Evolutionary conservation across 2,113 vertebrate genomes (phyloP).

Genomic region (Mola mola): DNA sequence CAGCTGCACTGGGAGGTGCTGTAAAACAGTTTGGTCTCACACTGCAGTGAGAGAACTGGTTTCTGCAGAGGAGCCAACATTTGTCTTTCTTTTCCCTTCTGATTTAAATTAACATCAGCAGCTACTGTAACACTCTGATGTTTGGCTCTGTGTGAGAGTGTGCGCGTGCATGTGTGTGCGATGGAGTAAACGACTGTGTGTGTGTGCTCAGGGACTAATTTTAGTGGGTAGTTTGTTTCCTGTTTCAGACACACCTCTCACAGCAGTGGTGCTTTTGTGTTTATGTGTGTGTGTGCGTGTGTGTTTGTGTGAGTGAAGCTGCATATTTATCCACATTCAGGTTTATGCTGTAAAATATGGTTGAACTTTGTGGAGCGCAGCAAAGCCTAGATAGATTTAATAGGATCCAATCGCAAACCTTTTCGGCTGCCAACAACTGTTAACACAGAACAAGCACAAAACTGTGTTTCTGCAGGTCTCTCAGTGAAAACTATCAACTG

Average conservation of each 20-base stretch:
- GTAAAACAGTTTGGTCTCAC: constrained; percentile 13
- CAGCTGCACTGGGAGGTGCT: constrained; percentile 5
- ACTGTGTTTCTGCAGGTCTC: background rate
- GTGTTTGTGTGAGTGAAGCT: constrained; percentile 1
- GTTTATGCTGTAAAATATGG: constrained; percentile 20
- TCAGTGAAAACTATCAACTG: background rate
- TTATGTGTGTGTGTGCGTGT: too few relatives aligned
- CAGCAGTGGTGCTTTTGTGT: background rate
- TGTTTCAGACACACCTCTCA: constrained; percentile 33
- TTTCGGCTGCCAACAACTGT: background rate
- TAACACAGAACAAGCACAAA: background rate
- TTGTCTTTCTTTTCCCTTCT: background rate
- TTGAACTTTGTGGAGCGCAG: constrained; percentile 12
- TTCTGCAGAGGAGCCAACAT: too few relatives aligned
- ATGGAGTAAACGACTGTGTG: background rate
- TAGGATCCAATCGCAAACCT: constrained; percentile 9
- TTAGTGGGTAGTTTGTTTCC: constrained; percentile 52
- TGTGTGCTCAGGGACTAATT: constrained; percentile 43
- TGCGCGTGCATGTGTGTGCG: too few relatives aligned
- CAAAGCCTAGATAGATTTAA: constrained; percentile 9
- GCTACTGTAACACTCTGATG: too few relatives aligned
- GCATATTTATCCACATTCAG: background rate
- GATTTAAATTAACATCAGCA: background rate
- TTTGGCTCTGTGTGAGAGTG: too few relatives aligned
- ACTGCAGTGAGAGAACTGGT: too few relatives aligned